These are phyloP conservation scores for Odocoileus virginianus DNA, from an alignment of 2,113 vertebrate genomes.

Conservation along the genomic window DNA sequence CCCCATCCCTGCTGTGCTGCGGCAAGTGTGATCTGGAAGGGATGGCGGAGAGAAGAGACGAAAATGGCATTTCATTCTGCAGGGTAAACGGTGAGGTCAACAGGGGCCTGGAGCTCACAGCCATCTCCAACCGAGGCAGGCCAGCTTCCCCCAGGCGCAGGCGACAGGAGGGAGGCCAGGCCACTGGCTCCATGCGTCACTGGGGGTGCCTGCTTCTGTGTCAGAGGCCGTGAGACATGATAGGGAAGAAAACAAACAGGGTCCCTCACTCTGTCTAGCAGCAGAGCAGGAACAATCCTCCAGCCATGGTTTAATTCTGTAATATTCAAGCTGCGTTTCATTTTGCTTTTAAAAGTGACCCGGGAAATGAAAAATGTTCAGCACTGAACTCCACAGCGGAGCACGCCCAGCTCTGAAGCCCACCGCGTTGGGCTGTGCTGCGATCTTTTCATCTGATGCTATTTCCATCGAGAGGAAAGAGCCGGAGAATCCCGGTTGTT, in stretches of 20 bases:
- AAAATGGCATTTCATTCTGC: constrained; percentile 37
- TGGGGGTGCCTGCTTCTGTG: not conserved
- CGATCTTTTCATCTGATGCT: not conserved
- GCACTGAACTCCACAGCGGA: not conserved
- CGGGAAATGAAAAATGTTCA: not conserved
- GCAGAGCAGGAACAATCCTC: not conserved
- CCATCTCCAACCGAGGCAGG: not conserved
- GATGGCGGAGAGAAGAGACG: constrained; percentile 8
- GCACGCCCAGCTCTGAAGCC: not conserved
- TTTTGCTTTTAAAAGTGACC: constrained; percentile 44
- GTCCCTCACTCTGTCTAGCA: not conserved
- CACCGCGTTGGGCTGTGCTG: not conserved
- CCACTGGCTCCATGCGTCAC: not conserved
- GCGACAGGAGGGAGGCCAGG: not conserved
- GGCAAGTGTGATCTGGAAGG: not conserved
- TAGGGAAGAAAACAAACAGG: constrained; percentile 35
- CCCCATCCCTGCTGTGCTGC: not conserved
- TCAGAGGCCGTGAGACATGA: not conserved
- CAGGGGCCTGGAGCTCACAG: constrained; percentile 20
- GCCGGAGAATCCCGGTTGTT: not conserved
- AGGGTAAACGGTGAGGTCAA: constrained; percentile 42
- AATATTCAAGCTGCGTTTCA: not conserved
- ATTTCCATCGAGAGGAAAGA: not conserved
- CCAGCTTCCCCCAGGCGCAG: not conserved
- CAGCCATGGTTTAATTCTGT: not conserved